Percentiles rank a stretch among this genome's conserved stretches.
phyloP scores from a whole-genome alignment of 1,140 invertebrate genomes.

The Bombus pascuorum region DNA sequence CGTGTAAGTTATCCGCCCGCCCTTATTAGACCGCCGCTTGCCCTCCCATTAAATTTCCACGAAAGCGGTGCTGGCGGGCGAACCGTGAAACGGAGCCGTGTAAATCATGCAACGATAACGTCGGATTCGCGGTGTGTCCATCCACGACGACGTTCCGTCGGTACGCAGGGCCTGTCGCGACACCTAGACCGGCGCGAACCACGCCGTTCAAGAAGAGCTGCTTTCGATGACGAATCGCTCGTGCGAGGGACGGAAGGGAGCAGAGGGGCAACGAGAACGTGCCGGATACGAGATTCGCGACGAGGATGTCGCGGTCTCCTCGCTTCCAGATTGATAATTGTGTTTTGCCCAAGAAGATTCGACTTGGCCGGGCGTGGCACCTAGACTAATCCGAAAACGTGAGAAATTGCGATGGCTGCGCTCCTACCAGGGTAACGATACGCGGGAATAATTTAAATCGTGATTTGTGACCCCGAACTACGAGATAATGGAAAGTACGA shows the following conservation, averaged over 20 bases:
- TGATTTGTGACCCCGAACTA: not conserved
- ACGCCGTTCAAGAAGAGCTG: conserved; percentile 6
- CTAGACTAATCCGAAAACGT: conserved; percentile 6
- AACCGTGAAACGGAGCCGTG: conserved; percentile 77
- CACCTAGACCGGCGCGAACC: not conserved
- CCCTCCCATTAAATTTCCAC: conserved; percentile 75
- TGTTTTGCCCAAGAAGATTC: conserved; percentile 38
- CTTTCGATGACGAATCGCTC: conserved; percentile 58
- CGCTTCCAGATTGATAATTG: conserved; percentile 44
- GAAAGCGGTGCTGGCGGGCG: conserved; percentile 75
- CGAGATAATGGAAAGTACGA: not conserved
- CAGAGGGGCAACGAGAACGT: conserved; percentile 4
- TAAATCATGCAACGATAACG: conserved; percentile 80
- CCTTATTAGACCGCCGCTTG: not conserved
- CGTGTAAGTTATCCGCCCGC: not conserved
- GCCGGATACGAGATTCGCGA: conserved; percentile 19
- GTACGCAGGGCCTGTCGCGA: conserved; percentile 1
- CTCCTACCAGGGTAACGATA: conserved; percentile 10
- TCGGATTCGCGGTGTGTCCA: conserved; percentile 76
- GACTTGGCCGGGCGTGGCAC: not conserved
- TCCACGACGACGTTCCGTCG: conserved; percentile 47
- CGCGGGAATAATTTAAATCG: conserved; percentile 20
- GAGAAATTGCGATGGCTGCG: conserved; percentile 11
- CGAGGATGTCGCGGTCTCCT: conserved; percentile 6
- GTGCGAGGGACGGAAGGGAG: not conserved